A percentile compares a stretch with the other conserved stretches of the same genome.
Evolutionary conservation across 2,797 vertebrate species (phyloP).

Genomic region (Urosaurus nigricauda): DNA sequence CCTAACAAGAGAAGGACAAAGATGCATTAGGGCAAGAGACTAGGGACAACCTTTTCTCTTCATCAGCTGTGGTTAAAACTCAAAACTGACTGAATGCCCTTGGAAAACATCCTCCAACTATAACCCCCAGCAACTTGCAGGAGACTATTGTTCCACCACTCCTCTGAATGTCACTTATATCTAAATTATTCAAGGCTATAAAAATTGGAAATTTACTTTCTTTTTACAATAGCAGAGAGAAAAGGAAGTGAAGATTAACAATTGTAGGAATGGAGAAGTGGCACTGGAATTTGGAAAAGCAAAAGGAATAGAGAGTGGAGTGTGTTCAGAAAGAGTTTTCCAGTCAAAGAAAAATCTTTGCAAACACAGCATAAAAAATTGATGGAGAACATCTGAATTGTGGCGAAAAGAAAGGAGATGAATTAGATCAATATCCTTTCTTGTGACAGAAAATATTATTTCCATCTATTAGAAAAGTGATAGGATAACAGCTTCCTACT

Average conservation of each 20-base stretch:
- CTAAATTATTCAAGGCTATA: background rate
- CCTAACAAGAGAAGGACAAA: conserved; percentile 74
- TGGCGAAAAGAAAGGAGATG: background rate
- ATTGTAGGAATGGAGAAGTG: background rate
- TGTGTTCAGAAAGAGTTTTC: background rate
- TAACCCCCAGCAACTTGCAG: too few species aligned
- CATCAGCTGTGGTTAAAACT: background rate
- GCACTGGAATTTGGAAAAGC: background rate
- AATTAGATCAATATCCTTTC: background rate
- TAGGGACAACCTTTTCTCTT: background rate
- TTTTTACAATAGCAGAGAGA: background rate
- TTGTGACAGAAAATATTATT: background rate
- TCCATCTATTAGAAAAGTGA: background rate
- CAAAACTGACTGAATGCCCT: background rate
- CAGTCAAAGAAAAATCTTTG: background rate
- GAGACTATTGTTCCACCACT: background rate
- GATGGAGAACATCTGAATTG: background rate
- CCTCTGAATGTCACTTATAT: background rate
- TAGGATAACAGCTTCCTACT: background rate
- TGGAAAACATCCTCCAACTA: background rate
- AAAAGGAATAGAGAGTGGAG: background rate
- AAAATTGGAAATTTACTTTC: too few species aligned
- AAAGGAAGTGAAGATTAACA: background rate
- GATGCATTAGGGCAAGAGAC: background rate
- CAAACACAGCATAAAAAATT: background rate